Percentiles rank a stretch among this genome's conserved stretches.
Conservation (phyloP, 1,140 invertebrate genomes). For the Diabrotica virgifera region DNA sequence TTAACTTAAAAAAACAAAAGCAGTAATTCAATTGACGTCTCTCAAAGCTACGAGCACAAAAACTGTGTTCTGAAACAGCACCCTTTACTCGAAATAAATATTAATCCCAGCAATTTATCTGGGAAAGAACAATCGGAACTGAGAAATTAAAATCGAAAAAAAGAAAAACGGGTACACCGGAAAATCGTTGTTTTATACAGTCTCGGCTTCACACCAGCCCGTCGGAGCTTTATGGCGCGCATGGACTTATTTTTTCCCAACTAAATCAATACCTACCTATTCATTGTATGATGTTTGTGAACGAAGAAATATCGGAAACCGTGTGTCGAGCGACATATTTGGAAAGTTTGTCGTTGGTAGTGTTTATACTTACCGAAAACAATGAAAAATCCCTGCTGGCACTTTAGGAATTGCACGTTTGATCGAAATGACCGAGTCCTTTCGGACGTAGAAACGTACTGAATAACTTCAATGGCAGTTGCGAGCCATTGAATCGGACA, state of each 20-base stretch:
- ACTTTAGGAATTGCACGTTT: too few species aligned
- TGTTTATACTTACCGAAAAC: conserved; percentile 13
- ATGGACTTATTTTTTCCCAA: conserved; percentile 44
- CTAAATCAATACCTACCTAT: conserved; percentile 36
- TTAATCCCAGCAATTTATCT: not conserved
- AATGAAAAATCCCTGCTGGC: too few species aligned
- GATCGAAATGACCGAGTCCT: not conserved
- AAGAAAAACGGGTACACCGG: conserved; percentile 22
- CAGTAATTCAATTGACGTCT: not conserved
- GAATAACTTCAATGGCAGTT: not conserved
- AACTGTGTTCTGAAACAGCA: not conserved
- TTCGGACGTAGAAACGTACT: not conserved
- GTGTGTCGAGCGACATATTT: not conserved
- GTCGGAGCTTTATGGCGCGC: conserved; percentile 33
- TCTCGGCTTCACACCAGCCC: conserved; percentile 34
- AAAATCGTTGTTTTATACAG: conserved; percentile 40
- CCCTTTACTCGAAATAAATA: not conserved
- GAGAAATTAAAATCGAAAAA: conserved; percentile 4
- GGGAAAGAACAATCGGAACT: conserved; percentile 8
- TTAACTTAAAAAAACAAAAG: not conserved
- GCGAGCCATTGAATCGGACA: not conserved
- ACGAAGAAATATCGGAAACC: conserved; percentile 1
- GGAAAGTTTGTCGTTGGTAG: not conserved
- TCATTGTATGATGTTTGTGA: conserved; percentile 11
- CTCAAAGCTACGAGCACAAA: not conserved